These are phyloP conservation scores for Todus mexicanus DNA, from an alignment of 2,797 vertebrate genomes.

Conservation along the genomic window DNA sequence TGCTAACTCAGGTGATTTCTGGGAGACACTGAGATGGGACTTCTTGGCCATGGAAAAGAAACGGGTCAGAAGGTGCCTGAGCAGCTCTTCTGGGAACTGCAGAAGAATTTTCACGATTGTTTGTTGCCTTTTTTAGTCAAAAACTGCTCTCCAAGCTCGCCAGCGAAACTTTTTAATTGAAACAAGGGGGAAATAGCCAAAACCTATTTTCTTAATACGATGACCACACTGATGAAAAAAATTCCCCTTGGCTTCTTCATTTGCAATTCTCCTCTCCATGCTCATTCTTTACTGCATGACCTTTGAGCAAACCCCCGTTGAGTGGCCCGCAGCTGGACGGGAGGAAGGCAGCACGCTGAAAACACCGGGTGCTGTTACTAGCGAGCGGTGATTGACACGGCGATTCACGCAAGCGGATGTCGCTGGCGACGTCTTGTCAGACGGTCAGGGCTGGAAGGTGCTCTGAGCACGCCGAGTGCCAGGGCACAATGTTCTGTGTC, in stretches of 20 bases:
- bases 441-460: background rate
- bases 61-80: fast-evolving
- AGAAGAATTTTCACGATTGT: background rate
- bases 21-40: background rate
- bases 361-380: background rate
- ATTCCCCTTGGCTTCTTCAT: background rate
- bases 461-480: background rate
- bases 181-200: background rate
- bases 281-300: background rate
- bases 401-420: background rate
- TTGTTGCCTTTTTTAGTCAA: background rate
- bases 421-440: background rate
- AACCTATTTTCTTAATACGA: background rate
- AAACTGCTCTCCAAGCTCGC: background rate
- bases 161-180: background rate
- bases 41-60: background rate
- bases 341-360: background rate
- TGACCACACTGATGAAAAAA: background rate
- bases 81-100: background rate
- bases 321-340: background rate
- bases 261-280: background rate
- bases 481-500: background rate
- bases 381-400: background rate
- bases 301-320: background rate
- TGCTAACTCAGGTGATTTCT: background rate